Evolutionary conservation across 2,113 vertebrate species (phyloP), one percentile per base, ranked within the genome.

Genomic region (Trogon surrucura): DNA sequence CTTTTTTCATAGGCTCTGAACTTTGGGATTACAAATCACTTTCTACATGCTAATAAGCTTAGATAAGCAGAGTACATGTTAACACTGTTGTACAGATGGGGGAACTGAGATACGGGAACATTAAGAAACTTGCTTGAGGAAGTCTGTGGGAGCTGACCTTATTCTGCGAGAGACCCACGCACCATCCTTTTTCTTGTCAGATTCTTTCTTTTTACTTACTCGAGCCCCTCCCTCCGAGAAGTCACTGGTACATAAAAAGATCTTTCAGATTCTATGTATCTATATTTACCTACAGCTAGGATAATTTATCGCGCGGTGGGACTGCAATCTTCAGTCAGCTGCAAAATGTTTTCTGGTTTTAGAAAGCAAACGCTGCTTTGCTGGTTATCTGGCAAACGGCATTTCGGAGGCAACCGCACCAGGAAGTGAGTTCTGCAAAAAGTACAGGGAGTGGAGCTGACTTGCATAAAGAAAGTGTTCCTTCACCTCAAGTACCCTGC

Each of bases 81-180:
- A 95, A 93, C 86, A 87, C 67, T 91, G 88, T 96, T 95, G 91
- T 96, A 61, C 95, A 93, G 94, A 95, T 96, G 91, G 94, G 95
- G 89, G 93, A 96, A 88, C 67, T 1, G 6, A 89, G 94, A 91
- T 82, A 58, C 1, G 0, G 77, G 77, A 95, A 92, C 92, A 82
- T 80, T 85, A 92, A 94, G 95, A 73, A 96, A 86, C 86, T 97
- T 85, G 94, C 93, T 95, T 32, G 81, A 96, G 95, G 95, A 96
- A 92, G 88, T 94, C 96, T 94, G 92, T 94, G 88, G 85, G 92
- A 96, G 93, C 93, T 96, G 96, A 95, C 93, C 96, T 92, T 96
- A 84, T 80, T 96, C 93, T 84, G 65, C 9, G 54, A 50, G 90
- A 94, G 95, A 95, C 93, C 93, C 91, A 97, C 91, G 86, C 96